Evolutionary conservation across 2,113 vertebrate species (phyloP), one percentile per base, ranked within the genome.

Genomic region (Chlamydotis undulata): DNA sequence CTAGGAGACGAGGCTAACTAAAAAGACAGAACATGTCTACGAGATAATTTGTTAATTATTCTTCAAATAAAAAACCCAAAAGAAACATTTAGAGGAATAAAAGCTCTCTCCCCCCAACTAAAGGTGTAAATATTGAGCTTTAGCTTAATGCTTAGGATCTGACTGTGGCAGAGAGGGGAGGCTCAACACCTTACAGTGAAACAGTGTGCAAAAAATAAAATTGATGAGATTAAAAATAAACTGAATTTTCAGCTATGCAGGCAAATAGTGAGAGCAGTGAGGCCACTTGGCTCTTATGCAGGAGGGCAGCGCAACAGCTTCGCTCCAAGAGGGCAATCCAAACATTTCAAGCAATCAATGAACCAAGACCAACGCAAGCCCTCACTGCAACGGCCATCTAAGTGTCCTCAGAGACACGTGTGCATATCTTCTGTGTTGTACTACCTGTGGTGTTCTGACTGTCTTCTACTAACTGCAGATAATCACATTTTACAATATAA

Each of bases 321-420:
- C 16, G 4, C n/a, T 90, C 82, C 84, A 93, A 82, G 33, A 89
- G 63, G 73, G 70, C 81, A 92, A 90, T 77, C 60, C 41, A 91
- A 82, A 92, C 84, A 76, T 83, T 95, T 90, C 92, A 76, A 87
- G 79, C 50, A 69, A 71, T 70, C 94, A 90, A n/a, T 63, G 95
- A 94, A 89, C 69, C 70, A 83, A 74, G 35, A 89, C 61, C 45
- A 76, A 25, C 3, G 52, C 43, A 69, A 55, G 24, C 50, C 52
- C 59, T 50, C 9, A 28, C 28, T 28, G 86, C 47, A 84, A 25
- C 0, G 13, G 60, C 19, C 83, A 59, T 2, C 0, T 8, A 64
- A 56, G 68, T 37, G 83, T 70, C 91, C 89, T 65, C 80, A 31
- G 23, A 90, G 91, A 65, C 86, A 73, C 14, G 19, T 0, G 47